Percentiles rank a stretch among this genome's conserved stretches.
These are phyloP conservation scores for Salvelinus namaycush DNA, from an alignment of 2,113 vertebrate species.

Conservation along the genomic window DNA sequence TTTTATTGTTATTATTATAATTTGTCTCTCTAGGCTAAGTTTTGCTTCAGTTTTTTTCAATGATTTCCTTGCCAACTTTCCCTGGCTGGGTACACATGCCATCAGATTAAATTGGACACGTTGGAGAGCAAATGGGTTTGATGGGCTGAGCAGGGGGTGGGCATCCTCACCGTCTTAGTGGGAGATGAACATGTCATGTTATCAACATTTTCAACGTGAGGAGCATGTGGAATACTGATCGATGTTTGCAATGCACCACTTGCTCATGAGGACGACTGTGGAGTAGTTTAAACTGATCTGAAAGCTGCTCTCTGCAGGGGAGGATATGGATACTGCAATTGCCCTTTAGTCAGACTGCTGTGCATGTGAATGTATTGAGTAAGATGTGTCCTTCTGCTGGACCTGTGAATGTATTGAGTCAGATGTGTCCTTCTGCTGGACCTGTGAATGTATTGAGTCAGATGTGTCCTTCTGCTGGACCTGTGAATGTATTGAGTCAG, in stretches of 20 bases:
- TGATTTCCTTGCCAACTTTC: constrained; percentile 53
- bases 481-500: neutral
- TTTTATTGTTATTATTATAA: constrained; percentile 19
- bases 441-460: neutral
- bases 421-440: neutral
- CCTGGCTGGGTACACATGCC: constrained; percentile 27
- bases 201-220: constrained; percentile 52
- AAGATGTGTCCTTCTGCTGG: constrained; percentile 20
- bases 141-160: constrained; percentile 24
- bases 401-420: too few species aligned
- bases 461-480: neutral
- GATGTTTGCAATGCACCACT: constrained; percentile 29
- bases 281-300: constrained; percentile 25
- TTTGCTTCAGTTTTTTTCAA: constrained; percentile 44
- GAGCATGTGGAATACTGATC: constrained; percentile 53
- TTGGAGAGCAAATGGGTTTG: constrained; percentile 48
- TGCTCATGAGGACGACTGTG: neutral
- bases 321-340: constrained; percentile 11
- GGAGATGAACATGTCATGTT: constrained; percentile 63
- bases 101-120: constrained; percentile 56
- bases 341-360: constrained; percentile 28
- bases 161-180: constrained; percentile 25
- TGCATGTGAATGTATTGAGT: constrained; percentile 17
- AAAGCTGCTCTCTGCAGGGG: constrained; percentile 43
- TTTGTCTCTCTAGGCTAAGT: constrained; percentile 22